A percentile compares a stretch with the other conserved stretches of the same genome.
These are phyloP conservation scores for Coregonus ussuriensis DNA, from an alignment of 2,797 vertebrate genomes.

Conservation along the genomic window DNA sequence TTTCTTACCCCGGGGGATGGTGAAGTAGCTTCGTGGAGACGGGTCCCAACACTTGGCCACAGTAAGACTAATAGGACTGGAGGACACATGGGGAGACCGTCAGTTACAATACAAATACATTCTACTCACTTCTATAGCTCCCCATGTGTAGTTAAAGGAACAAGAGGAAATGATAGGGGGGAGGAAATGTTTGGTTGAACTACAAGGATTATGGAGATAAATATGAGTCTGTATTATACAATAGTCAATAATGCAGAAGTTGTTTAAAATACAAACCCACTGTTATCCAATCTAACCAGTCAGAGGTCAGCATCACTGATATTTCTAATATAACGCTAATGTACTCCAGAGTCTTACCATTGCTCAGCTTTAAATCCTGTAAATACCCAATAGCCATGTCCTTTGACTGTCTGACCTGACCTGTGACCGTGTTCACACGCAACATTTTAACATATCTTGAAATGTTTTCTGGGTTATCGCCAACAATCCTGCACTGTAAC, in stretches of 20 bases:
- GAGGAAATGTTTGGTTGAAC: not conserved
- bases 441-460: too few species aligned
- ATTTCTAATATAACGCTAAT: not conserved
- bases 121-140: not conserved
- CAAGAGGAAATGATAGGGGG: not conserved
- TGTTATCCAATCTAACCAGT: not conserved
- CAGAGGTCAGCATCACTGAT: not conserved
- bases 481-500: not conserved
- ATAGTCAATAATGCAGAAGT: slow-evolving; percentile 5
- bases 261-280: not conserved
- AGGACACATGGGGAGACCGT: slow-evolving; percentile 11
- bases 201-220: not conserved
- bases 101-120: not conserved
- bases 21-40: slow-evolving; percentile 97
- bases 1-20: slow-evolving; percentile 91
- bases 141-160: not conserved
- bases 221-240: slow-evolving; percentile 4
- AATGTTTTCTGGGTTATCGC: not conserved
- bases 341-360: not conserved
- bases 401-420: not conserved
- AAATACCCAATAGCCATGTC: not conserved
- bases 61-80: slow-evolving; percentile 96
- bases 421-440: too few species aligned
- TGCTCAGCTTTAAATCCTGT: not conserved
- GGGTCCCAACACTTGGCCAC: slow-evolving; percentile 99